Conservation (phyloP, 2,888 invertebrate genomes). For the Seira sanloemensis region DNA sequence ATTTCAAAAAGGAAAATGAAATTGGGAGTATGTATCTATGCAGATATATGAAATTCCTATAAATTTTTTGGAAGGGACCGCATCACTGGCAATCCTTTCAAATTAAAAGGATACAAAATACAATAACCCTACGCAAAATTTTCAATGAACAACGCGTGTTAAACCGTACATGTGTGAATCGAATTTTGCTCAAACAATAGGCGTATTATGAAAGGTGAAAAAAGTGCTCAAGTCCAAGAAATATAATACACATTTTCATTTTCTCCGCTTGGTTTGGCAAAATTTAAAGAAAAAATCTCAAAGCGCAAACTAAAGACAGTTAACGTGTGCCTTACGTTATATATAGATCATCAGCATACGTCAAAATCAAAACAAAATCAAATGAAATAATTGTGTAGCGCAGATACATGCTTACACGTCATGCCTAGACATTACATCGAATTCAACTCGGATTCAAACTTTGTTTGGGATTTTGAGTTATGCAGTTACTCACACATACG, state of each 20-base stretch:
- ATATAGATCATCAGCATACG: conserved; percentile 39
- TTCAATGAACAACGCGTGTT: background rate
- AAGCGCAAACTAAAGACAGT: conserved; percentile 2
- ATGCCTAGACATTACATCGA: conserved; percentile 1
- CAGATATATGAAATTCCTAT: background rate
- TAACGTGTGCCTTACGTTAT: conserved; percentile 16
- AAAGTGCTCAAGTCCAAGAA: conserved; percentile 43
- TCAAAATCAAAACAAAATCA: conserved; percentile 53
- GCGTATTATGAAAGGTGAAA: conserved; percentile 47
- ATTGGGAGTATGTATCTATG: too few species aligned
- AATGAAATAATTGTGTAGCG: conserved; percentile 59
- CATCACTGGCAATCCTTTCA: conserved; percentile 39
- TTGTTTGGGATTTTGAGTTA: too few species aligned
- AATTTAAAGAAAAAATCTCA: conserved; percentile 37
- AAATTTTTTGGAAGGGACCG: background rate
- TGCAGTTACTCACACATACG: too few species aligned
- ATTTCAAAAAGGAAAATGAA: conserved; percentile 66
- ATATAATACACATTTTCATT: conserved; percentile 56
- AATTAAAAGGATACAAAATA: conserved; percentile 36
- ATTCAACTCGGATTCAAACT: background rate
- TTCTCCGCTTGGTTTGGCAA: conserved; percentile 65
- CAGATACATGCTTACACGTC: conserved; percentile 2
- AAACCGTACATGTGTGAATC: conserved; percentile 7
- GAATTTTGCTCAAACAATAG: conserved; percentile 15
- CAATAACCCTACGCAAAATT: conserved; percentile 14